Evolutionary conservation across 2,113 vertebrate species (phyloP), one percentile per base, ranked within the genome.

Genomic region (Cheirogaleus medius): DNA sequence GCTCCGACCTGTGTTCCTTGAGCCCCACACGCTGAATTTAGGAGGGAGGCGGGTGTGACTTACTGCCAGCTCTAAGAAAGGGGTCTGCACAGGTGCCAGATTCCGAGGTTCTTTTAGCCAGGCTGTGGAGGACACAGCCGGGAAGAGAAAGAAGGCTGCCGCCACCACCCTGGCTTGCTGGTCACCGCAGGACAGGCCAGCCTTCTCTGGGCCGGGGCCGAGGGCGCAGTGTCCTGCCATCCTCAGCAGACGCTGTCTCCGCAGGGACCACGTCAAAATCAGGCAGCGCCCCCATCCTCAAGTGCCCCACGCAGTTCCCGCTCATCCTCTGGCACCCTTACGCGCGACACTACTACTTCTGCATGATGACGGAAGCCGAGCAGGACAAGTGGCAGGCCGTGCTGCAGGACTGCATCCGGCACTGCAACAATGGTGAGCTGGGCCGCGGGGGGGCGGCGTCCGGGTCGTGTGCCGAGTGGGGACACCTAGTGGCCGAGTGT

Each of bases 281-380:
- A 0, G 98, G 99, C 49, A 98, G 73, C 0, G 13, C 98, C 0
- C 99, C 99, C 9, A 99, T 99, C 63, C 97, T 99, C 96, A 99
- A 99, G 98, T 99, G 98, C 96, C 99, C 99, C 54, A 99, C 99
- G 0, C 97, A 98, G 98, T 99, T 99, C 98, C 99, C 99, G 0
- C 99, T 99, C 95, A 99, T 99, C 98, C 99, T 99, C 85, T 99
- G 99, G 99, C 99, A 99, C 85, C 99, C 99, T 1, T 99, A 99
- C 0, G 98, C 99, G 6, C 98, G 99, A 0, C 99, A 99, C 97
- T 99, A 99, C 85, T 99, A 99, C 98, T 99, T 99, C 98, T 99
- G 99, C 0, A 99, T 99, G 96, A 99, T 99, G 99, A 99, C 99
- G 0, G 99, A 99, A 97, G 99, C 99, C 47, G 99, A 99, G 97